These are phyloP conservation scores for Thera obeliscata DNA, from an alignment of 2,888 invertebrate species.

Conservation along the genomic window DNA sequence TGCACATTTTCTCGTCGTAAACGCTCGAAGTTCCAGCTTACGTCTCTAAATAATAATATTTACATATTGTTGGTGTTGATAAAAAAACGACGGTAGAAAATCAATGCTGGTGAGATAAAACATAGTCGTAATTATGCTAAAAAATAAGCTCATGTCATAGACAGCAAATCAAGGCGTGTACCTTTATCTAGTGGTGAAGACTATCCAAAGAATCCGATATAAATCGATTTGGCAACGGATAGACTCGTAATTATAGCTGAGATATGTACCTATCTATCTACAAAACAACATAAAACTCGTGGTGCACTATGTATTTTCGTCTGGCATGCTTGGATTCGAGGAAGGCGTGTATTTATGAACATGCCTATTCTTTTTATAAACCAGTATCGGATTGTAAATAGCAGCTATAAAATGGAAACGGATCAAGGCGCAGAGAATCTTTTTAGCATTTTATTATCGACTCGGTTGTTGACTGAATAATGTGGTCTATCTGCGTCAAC, in stretches of 20 bases:
- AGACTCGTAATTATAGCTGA: slow-evolving; percentile 36
- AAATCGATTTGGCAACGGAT: slow-evolving; percentile 36
- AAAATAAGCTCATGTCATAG: not conserved
- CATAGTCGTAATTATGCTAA: no score
- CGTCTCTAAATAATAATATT: no score
- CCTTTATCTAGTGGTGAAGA: not conserved
- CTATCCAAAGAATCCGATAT: slow-evolving; percentile 34
- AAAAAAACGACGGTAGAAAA: no score
- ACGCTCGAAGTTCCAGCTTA: no score
- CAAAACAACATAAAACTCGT: slow-evolving; percentile 26
- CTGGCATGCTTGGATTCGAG: slow-evolving; percentile 40
- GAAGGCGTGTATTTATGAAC: slow-evolving; percentile 40
- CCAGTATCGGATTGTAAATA: slow-evolving; percentile 40
- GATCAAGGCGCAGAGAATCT: slow-evolving; percentile 67
- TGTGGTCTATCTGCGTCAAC: slow-evolving; percentile 66
- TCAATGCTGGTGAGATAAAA: no score
- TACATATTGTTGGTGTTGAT: no score
- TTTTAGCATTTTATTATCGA: slow-evolving; percentile 57
- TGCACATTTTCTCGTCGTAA: no score
- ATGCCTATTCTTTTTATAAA: slow-evolving; percentile 45
- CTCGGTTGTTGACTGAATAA: slow-evolving; percentile 65
- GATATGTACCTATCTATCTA: not conserved
- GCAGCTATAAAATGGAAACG: slow-evolving; percentile 57
- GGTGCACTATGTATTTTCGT: slow-evolving; percentile 42
- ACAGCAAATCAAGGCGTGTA: slow-evolving; percentile 4